phyloP scores from a whole-genome alignment of 2,888 invertebrate species.

The Danaus chrysippus region DNA sequence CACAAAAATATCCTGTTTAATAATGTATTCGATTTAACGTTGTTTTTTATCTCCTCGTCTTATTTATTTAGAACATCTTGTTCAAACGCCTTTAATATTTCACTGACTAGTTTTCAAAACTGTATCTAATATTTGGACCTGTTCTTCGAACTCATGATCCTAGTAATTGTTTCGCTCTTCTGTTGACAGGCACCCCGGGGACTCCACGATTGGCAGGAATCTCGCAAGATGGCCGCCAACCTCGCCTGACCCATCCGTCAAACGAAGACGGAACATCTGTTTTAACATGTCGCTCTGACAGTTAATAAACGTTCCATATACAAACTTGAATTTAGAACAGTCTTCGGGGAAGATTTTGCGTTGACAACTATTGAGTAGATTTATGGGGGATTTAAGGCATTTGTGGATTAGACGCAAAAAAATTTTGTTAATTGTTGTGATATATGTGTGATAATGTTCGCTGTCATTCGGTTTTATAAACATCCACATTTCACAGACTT shows the following conservation, averaged over 20 bases:
- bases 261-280: conserved; percentile 74
- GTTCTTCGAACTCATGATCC: conserved; percentile 59
- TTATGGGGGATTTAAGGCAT: conserved; percentile 35
- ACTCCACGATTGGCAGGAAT: conserved; percentile 65
- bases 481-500: conserved; percentile 14
- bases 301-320: conserved; percentile 62
- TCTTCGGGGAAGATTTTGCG: conserved; percentile 34
- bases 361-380: conserved; percentile 35
- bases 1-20: conserved; percentile 37
- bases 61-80: background rate
- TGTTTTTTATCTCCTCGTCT: conserved; percentile 3
- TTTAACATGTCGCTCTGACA: conserved; percentile 68
- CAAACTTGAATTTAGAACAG: conserved; percentile 43
- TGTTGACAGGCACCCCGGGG: conserved; percentile 65
- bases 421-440: conserved; percentile 33
- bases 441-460: conserved; percentile 29
- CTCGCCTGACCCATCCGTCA: conserved; percentile 74
- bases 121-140: conserved; percentile 53
- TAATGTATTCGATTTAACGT: conserved; percentile 8
- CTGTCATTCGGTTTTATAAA: conserved; percentile 30
- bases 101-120: conserved; percentile 38
- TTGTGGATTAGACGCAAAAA: conserved; percentile 31
- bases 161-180: conserved; percentile 67
- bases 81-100: background rate
- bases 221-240: conserved; percentile 70